Base-by-base conservation (phyloP, 2,888 invertebrate genomes). In the Laothoe populi region DNA sequence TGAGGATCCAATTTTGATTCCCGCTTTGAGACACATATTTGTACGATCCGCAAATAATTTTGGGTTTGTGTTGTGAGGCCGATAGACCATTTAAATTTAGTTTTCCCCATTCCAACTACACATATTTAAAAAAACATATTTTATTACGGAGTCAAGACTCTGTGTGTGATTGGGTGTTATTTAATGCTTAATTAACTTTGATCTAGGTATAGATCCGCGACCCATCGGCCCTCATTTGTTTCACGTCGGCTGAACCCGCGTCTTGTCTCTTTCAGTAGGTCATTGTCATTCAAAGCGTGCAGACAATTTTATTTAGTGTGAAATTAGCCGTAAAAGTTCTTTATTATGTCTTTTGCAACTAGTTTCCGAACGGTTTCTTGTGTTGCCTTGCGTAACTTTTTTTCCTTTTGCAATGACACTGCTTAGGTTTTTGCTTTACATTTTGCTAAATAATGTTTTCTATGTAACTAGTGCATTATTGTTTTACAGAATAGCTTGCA, bases 311-410 rank as follows among this genome's bases (percentile, higher is more conserved):
- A 83, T 82, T 80, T 75, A 67, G 79, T 84, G 84, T 87, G 84
- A 90, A 91, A 91, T 88, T 87, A 76, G 68, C 80, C 84, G 83
- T 86, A 82, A 88, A 87, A 83, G 79, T 82, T 83, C 73, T 81
- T 79, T 77, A 79, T 71, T 71, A 81, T 74, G 65, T 77, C 77
- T 90, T 86, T 86, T 81, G 89, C 83, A 91, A 91, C 77, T 70
- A 74, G 79, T 80, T 78, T 83, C 75, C 71, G 70, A 79, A 73
- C 70, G 74, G 76, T 79, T 64, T 78, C 77, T 81, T 78, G 77
- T 79, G 81, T 76, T 64, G 69, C 62, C 73, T 91, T 90, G 86
- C 86, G 84, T 80, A 86, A 87, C 75, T 77, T 76, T 78, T 83
- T 74, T 76, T 69, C 70, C 68, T 74, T 79, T 79, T 77, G 75